A percentile compares a stretch with the other conserved stretches of the same genome.
Conservation (phyloP, 2,888 invertebrate species). For the Mimas tiliae region DNA sequence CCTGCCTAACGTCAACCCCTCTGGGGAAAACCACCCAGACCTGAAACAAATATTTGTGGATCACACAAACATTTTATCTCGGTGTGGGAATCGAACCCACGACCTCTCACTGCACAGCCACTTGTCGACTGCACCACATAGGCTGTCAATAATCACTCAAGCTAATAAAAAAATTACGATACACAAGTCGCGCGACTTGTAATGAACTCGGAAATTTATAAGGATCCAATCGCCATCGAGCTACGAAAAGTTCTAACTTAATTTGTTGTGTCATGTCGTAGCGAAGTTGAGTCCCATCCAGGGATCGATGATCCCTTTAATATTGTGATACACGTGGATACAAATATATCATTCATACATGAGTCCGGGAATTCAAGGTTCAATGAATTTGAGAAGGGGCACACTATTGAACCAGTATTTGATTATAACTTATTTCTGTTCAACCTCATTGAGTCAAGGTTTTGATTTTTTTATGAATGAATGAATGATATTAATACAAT, state of each 20-base stretch:
- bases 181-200: not conserved
- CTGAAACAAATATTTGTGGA: too few relatives aligned
- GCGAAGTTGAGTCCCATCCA: not conserved
- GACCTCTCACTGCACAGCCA: too few relatives aligned
- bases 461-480: not conserved
- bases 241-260: constrained; percentile 4
- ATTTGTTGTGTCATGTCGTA: constrained; percentile 20
- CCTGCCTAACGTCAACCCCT: too few relatives aligned
- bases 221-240: not conserved
- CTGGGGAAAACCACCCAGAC: too few relatives aligned
- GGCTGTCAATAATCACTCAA: too few relatives aligned
- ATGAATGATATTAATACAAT: too few relatives aligned
- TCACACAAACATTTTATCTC: too few relatives aligned
- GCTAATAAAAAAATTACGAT: too few relatives aligned
- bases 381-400: too few relatives aligned
- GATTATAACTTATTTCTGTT: not conserved
- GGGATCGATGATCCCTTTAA: not conserved
- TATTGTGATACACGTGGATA: not conserved
- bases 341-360: not conserved
- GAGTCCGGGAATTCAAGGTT: not conserved
- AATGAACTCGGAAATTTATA: not conserved
- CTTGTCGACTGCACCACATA: too few relatives aligned
- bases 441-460: not conserved
- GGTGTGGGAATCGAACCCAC: too few relatives aligned
- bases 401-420: not conserved